A percentile compares a stretch with the other conserved stretches of the same genome.
These are phyloP conservation scores for Drosophila melanogaster DNA, from an alignment of 1,140 invertebrate genomes.

Conservation along the genomic window Release_6_plus_ISO1_MT NT_037436.4:9530501-9531000, in stretches of 20 bases:
- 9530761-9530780: background rate
- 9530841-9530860: constrained; percentile 65
- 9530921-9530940: constrained; percentile 46
- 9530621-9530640: constrained; percentile 27
- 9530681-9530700: constrained; percentile 37
- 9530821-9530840: constrained; percentile 63
- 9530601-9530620: constrained; percentile 65
- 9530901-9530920: constrained; percentile 17
- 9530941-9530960: constrained; percentile 26
- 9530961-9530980: constrained; percentile 58
- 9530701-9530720: constrained; percentile 55
- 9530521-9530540: constrained; percentile 45
- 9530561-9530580: constrained; percentile 59
- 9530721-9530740: constrained; percentile 46
- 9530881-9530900: constrained; percentile 62
- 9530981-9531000: constrained; percentile 61
- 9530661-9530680: background rate
- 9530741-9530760: background rate
- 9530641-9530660: background rate
- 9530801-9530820: constrained; percentile 28
- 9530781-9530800: background rate
- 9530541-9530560: constrained; percentile 44
- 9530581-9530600: constrained; percentile 56
- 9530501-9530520: constrained; percentile 44
- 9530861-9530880: constrained; percentile 62